A percentile compares a stretch with the other conserved stretches of the same genome.
Evolutionary conservation across 1,140 invertebrate species (phyloP).

Genomic region (Drosophila micromelanica): DNA sequence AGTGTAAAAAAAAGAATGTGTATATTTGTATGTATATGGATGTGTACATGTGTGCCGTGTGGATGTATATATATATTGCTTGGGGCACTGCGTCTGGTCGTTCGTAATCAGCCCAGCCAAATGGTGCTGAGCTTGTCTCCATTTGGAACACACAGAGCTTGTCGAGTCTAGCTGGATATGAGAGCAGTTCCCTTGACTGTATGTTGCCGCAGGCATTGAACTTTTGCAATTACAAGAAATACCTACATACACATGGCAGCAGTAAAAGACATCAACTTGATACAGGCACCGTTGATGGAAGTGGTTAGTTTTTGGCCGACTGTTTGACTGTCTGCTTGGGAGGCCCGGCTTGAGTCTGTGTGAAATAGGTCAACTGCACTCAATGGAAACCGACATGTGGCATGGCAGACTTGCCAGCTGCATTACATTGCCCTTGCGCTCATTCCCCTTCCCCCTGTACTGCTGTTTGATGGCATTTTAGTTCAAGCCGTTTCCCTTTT

Average conservation of each 20-base stretch:
- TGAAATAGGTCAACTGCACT: constrained; percentile 70
- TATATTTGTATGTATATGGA: no score
- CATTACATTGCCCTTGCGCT: constrained; percentile 8
- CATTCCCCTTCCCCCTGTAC: neutral
- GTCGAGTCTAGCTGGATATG: neutral
- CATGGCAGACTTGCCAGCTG: constrained; percentile 40
- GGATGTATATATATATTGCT: neutral
- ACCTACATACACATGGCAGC: constrained; percentile 58
- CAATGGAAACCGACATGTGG: constrained; percentile 64
- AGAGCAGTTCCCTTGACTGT: constrained; percentile 24
- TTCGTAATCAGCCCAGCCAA: no score
- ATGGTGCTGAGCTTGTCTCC: no score
- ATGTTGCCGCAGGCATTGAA: constrained; percentile 62
- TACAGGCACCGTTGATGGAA: constrained; percentile 48
- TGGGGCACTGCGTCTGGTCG: no score
- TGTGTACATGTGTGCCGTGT: neutral
- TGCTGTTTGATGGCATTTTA: constrained; percentile 40
- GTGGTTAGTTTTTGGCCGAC: constrained; percentile 49
- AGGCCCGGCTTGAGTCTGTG: constrained; percentile 42
- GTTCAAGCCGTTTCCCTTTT: constrained; percentile 28
- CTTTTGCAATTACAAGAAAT: constrained; percentile 74
- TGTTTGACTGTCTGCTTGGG: constrained; percentile 17
- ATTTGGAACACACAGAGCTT: no score
- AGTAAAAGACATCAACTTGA: constrained; percentile 53
- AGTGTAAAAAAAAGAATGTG: no score